Base-by-base conservation (phyloP, 2,113 vertebrate species). In the Coracopsis vasa region DNA sequence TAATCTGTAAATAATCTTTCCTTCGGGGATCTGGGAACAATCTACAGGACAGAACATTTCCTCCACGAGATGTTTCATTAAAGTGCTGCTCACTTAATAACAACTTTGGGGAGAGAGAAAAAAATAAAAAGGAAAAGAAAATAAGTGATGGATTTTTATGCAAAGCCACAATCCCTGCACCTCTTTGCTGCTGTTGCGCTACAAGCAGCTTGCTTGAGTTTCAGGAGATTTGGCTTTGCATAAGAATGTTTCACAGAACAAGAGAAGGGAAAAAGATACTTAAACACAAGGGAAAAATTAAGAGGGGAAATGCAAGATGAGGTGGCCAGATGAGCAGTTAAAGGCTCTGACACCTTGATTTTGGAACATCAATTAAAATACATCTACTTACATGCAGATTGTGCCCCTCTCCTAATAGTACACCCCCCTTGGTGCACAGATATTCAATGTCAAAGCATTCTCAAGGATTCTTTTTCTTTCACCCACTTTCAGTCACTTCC, bases 391-490 rank as follows among this genome's bases (percentile, higher is more conserved):
- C 48, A 69, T 4, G n/a, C 58, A 96, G 66, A 54, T 48, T 69
- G 44, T 69, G 75, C 33, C 62, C 70, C 86, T 84, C 53, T 81
- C 42, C 54, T 71, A 72, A 77, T 93, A 80, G 77, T n/a, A 81
- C 33, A 47, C 51, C 45, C 24, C 50, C 16, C 45, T 80, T 6
- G 0, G 23, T 71, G 62, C 44, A 64, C 58, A 69, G 86, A 58
- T 41, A 88, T 18, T 67, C 61, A 77, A 53, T 61, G 94, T 92
- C 78, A 94, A 96, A 96, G 91, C 41, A 84, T 29, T 91, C 77
- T 65, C 45, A 72, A 69, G 14, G 44, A 25, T 80, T 45, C 42
- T 48, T 58, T 50, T 56, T 29, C 21, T 79, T 93, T 47, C 66
- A 79, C 18, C 10, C 29, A 16, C 56, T 81, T 91, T 11, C 50